Percentiles rank a stretch among this genome's conserved stretches.
phyloP scores from a whole-genome alignment of 1,140 invertebrate genomes.

The Drosophila dunni region DNA sequence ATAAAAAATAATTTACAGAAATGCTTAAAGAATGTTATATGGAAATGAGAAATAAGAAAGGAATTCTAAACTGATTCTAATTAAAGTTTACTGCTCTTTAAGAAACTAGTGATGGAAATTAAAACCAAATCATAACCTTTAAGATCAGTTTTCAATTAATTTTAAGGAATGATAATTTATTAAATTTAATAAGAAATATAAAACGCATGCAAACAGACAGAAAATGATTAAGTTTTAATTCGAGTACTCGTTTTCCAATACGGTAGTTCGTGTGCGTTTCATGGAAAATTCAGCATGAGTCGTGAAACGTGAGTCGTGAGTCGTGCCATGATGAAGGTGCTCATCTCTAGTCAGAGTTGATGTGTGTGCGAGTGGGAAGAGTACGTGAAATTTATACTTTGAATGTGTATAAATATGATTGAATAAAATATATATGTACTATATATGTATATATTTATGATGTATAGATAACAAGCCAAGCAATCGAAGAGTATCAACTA shows the following conservation, averaged over 20 bases:
- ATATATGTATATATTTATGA: not conserved
- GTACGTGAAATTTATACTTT: constrained; percentile 5
- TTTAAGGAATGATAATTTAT: not conserved
- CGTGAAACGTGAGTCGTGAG: constrained; percentile 3
- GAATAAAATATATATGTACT: not conserved
- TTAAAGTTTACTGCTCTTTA: too few species aligned
- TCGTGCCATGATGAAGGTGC: not conserved
- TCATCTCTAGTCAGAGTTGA: not conserved
- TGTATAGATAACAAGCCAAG: constrained; percentile 43
- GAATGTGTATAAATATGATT: constrained; percentile 16
- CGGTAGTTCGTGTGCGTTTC: constrained; percentile 2
- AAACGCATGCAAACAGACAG: constrained; percentile 14
- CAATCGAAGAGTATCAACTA: constrained; percentile 60
- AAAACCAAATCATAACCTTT: too few species aligned
- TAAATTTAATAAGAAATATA: not conserved
- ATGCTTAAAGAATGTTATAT: not conserved
- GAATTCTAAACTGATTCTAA: too few species aligned
- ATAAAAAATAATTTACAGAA: not conserved
- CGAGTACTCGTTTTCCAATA: not conserved
- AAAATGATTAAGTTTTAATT: not conserved
- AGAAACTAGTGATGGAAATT: too few species aligned
- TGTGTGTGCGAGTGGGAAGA: constrained; percentile 2
- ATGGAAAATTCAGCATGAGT: not conserved
- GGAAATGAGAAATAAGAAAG: not conserved
- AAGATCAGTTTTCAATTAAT: too few species aligned